Evolutionary conservation across 2,797 vertebrate genomes (phyloP), one percentile per base, ranked within the genome.

Genomic region (Molossus alvarezi): DNA sequence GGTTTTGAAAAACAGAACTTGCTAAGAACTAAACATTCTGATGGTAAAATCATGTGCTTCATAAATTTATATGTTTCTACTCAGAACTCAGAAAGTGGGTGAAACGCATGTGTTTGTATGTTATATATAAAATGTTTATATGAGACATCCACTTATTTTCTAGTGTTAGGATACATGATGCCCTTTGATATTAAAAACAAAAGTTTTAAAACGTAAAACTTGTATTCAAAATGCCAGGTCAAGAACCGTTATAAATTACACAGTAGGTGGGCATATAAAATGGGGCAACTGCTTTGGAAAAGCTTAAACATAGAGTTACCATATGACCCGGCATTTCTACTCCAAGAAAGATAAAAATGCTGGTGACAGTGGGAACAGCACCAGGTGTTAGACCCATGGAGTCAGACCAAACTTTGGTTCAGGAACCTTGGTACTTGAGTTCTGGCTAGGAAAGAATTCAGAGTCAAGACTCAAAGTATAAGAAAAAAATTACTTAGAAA

Each of bases 221-320:
- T 82, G 29, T 60, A 55, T 62, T 62, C 33, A 75, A 53, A 91
- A 95, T 72, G 57, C 18, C 13, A 67, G n/a, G 18, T 77, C 33
- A 90, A 94, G 53, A 84, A 51, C 27, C 6, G 3, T n/a, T 89
- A 33, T 82, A 83, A 86, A 33, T 77, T 57, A 57, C 1, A 53
- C 17, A 33, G 5, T 0, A n/a, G 9, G 1, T 17, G 13, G 9
- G 21, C 71, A 12, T 11, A 15, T 80, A 48, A 91, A 67, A n/a
- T 60, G 14, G 14, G 13, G 23, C 8, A 51, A 25, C 41, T 90
- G 64, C 57, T 92, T 94, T 92, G 84, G 88, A 33, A 93, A 79
- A 94, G 6, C 9, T 55, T 72, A 64, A 65, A 65, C 18, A 17
- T 13, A 86, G 27, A 67, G 41, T 72, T 73, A 29, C 8, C 15